A percentile compares a stretch with the other conserved stretches of the same genome.
Conservation (phyloP, 2,797 vertebrate species). For the Pteronotus mesoamericanus region DNA sequence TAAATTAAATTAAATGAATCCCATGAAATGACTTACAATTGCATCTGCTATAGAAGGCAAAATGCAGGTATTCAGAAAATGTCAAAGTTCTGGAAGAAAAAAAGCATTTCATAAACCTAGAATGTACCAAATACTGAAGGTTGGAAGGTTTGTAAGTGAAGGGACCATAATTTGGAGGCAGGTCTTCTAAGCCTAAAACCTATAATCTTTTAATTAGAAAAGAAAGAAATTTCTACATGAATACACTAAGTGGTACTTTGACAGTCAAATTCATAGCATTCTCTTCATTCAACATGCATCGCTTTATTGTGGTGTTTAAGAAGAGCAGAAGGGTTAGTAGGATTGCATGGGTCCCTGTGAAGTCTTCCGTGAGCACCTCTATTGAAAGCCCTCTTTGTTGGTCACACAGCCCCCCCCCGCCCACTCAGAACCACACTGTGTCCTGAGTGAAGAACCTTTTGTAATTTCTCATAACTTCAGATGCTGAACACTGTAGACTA, state of each 20-base stretch:
- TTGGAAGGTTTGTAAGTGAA: not conserved
- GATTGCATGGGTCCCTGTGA: too few species aligned
- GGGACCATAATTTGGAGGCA: not conserved
- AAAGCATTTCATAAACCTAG: not conserved
- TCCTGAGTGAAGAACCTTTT: not conserved
- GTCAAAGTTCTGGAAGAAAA: not conserved
- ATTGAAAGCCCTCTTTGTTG: not conserved
- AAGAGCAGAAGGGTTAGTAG: not conserved
- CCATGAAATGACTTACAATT: not conserved
- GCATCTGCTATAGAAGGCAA: not conserved
- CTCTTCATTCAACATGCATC: not conserved
- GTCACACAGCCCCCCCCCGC: not conserved
- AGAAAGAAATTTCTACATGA: not conserved
- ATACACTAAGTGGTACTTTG: not conserved
- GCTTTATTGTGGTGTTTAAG: not conserved
- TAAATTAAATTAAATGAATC: slow-evolving; percentile 1
- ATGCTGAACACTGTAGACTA: not conserved
- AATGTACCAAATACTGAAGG: not conserved
- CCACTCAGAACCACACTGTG: not conserved
- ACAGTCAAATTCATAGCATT: not conserved
- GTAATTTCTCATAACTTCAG: not conserved
- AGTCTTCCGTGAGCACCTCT: not conserved
- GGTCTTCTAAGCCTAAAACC: not conserved
- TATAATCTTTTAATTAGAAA: not conserved
- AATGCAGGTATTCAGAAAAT: not conserved